Conservation (phyloP, 2,113 vertebrate genomes). For the Puffinus mauretanicus region DNA sequence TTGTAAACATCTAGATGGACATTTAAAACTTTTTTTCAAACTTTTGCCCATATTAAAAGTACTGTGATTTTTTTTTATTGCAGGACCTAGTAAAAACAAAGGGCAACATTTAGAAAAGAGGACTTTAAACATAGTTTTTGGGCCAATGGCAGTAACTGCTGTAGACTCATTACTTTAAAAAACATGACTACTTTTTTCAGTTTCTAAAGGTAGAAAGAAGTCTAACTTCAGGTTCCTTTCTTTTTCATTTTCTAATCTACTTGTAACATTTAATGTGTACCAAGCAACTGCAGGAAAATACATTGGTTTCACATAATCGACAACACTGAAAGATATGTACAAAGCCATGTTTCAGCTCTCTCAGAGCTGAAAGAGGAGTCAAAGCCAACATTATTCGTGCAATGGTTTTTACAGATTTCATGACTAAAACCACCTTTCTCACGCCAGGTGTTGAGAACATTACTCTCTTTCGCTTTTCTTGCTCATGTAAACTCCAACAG, state of each 20-base stretch:
- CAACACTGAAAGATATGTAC: background rate
- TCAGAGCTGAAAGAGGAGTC: background rate
- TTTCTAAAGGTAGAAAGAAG: background rate
- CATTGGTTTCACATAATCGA: background rate
- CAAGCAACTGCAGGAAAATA: background rate
- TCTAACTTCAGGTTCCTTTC: background rate
- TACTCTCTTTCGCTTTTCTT: background rate
- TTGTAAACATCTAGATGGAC: background rate
- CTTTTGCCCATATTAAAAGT: background rate
- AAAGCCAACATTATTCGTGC: background rate
- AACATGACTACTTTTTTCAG: background rate
- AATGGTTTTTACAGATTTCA: background rate
- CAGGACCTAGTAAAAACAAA: background rate
- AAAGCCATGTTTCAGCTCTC: background rate
- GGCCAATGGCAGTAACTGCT: background rate
- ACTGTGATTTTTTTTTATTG: background rate
- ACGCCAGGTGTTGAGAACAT: fast-evolving
- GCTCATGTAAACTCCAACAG: background rate
- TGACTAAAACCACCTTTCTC: background rate
- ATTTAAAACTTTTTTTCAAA: background rate
- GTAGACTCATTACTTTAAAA: background rate
- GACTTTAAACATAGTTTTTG: background rate
- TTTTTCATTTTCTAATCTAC: background rate
- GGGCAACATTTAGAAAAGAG: background rate
- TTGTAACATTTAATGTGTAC: background rate